Evolutionary conservation across 1,140 invertebrate genomes (phyloP).

Genomic region (Platyura marginata): DNA sequence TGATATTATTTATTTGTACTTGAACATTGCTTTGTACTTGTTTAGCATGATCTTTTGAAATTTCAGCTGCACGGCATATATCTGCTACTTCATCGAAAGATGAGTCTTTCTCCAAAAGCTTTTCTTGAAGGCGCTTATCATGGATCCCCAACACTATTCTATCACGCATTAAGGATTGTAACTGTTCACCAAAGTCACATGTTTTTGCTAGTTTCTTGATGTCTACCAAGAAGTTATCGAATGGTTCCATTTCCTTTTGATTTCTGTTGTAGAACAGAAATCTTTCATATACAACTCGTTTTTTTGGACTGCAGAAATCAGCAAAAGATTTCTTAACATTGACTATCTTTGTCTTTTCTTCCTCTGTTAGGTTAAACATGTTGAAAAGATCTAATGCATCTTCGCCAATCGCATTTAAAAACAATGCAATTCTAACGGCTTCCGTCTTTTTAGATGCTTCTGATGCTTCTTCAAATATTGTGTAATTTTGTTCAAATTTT

Average conservation of each 20-base stretch:
- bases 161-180: slow-evolving; percentile 9
- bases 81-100: neutral
- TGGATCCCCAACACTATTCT: slow-evolving; percentile 12
- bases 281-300: slow-evolving; percentile 10
- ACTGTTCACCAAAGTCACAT: slow-evolving; percentile 9
- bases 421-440: slow-evolving; percentile 5
- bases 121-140: slow-evolving; percentile 12
- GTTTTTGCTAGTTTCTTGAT: slow-evolving; percentile 9
- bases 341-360: slow-evolving; percentile 2
- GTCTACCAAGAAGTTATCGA: slow-evolving; percentile 14
- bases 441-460: slow-evolving; percentile 1
- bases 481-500: too few relatives aligned
- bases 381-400: slow-evolving; percentile 7
- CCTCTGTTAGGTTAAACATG: slow-evolving; percentile 6
- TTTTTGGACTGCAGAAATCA: slow-evolving; percentile 11
- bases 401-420: slow-evolving; percentile 4
- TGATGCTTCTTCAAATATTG: too few relatives aligned
- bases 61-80: neutral
- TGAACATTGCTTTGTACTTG: neutral
- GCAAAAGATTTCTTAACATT: slow-evolving; percentile 6
- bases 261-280: slow-evolving; percentile 10
- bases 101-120: slow-evolving; percentile 8
- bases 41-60: neutral
- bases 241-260: slow-evolving; percentile 12
- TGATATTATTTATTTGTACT: too few relatives aligned